These are phyloP conservation scores for Theristicus caerulescens DNA, from an alignment of 2,113 vertebrate species.

Conservation along the genomic window DNA sequence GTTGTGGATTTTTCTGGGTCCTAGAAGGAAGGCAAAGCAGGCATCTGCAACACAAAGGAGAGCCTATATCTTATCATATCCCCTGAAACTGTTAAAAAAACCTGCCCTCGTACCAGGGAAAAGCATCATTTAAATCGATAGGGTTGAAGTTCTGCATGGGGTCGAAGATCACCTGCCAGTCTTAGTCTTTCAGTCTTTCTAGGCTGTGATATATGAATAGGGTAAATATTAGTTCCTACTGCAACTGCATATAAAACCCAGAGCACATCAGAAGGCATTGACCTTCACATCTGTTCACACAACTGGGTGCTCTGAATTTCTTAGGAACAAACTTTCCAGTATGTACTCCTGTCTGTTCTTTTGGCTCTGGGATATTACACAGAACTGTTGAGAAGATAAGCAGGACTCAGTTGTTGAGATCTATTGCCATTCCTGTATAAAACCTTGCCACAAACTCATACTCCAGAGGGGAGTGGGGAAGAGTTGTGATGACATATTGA, in stretches of 20 bases:
- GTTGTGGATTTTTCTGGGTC: neutral
- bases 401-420: neutral
- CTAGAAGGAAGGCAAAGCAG: neutral
- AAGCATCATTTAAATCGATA: neutral
- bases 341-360: neutral
- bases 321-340: neutral
- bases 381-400: neutral
- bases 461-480: neutral
- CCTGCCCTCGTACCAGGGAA: neutral
- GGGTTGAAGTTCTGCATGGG: neutral
- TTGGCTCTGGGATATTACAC: neutral
- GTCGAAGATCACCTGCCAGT: neutral
- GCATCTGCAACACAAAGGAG: neutral
- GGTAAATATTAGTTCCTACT: neutral
- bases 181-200: neutral
- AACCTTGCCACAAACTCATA: neutral
- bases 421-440: neutral
- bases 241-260: neutral
- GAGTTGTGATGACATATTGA: neutral
- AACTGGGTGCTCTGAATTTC: neutral
- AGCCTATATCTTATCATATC: neutral
- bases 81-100: neutral
- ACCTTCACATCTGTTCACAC: neutral
- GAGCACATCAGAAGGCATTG: rapidly evolving
- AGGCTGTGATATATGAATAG: neutral